Evolutionary conservation across 2,113 vertebrate species (phyloP), one percentile per base, ranked within the genome.

Genomic region (Saguinus imperator): DNA sequence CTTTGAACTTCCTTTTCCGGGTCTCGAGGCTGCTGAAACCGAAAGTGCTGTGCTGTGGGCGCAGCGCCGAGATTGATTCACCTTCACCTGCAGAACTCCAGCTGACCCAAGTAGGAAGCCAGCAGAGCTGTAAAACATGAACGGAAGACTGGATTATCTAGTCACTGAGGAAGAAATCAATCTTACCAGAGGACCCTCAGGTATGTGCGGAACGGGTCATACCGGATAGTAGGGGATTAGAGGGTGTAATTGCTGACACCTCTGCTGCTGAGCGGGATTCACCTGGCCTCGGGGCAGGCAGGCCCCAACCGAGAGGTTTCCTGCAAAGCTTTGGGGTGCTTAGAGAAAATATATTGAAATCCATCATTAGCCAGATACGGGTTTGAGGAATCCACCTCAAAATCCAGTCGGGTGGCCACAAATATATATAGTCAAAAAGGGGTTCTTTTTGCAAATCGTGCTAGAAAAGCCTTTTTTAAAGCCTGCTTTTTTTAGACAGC

Each of bases 151-250:
- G 87, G 97, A 96, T 66, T 95, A 95, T 68, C 80, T 94, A 88
- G 79, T 98, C 58, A 89, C 94, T 0, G 98, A 98, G 97, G 98
- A 99, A 97, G 98, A 98, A 68, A 99, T 99, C 97, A 91, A 87
- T 68, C 98, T 99, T 57, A 98, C 98, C 40, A 97, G 99, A 85
- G 98, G 98, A 76, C 98, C 98, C n/a, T 98, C 98, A 95, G 99
- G 99, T 99, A 97, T 48, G 82, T 73, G 79, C 50, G 92, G 89
- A 85, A n/a, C 5, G 2, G 66, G 25, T 3, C 35, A 12, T 82
- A 21, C 20, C n/a, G 17, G 29, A 27, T 35, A 58, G 43, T 13
- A 27, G 68, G 48, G 50, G 18, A 18, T 37, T n/a, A n/a, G 88
- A 37, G 23, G 58, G 80, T 70, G 55, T 72, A 17, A 35, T 55